Base-by-base conservation (phyloP, 2,113 vertebrate genomes). In the Hystrix brachyura region DNA sequence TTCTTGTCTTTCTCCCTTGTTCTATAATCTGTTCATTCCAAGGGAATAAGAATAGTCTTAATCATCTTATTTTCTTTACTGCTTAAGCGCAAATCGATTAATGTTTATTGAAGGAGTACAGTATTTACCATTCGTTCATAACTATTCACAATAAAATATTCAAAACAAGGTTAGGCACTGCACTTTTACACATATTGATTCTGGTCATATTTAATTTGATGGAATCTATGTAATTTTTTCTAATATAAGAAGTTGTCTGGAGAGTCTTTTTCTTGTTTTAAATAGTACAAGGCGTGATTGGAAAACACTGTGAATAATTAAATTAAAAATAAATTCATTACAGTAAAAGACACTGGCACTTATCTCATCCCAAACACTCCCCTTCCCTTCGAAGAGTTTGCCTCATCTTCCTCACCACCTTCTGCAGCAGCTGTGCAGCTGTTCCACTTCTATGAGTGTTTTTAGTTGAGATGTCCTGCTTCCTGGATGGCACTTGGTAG, bases 381-480 rank as follows among this genome's bases (percentile, higher is more conserved):
- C 8, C 19, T 9, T 38, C n/a, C 34, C 65, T 18, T 15, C 32
- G 3, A 4, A 8, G n/a, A 23, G 21, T 38, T 13, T 1, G 14
- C 11, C 8, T 4, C 6, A 0, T 9, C 38, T 25, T 38, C 21
- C 69, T 13, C 2, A 2, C 23, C 19, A 19, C 38, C 2, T 7
- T 12, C 38, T n/a, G 23, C 12, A 27, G 43, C 72, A 15, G 71
- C 13, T 29, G 46, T 29, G 46, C 23, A 29, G 3, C 38, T 38
- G 38, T 38, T 7, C 46, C 46, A 17, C 46, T 3, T 9, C 17
- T 12, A 0, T 51, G 46, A 74, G 5, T 3, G 3, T 48, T 6
- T 29, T 27, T 27, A 6, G 13, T 9, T 32, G 6, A 1, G 3
- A 0, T 7, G 13, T 14, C 25, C 13, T 51, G 46, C 25, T 51